These are phyloP conservation scores for Slavum lentiscoides DNA, from an alignment of 2,888 invertebrate species.

Conservation along the genomic window DNA sequence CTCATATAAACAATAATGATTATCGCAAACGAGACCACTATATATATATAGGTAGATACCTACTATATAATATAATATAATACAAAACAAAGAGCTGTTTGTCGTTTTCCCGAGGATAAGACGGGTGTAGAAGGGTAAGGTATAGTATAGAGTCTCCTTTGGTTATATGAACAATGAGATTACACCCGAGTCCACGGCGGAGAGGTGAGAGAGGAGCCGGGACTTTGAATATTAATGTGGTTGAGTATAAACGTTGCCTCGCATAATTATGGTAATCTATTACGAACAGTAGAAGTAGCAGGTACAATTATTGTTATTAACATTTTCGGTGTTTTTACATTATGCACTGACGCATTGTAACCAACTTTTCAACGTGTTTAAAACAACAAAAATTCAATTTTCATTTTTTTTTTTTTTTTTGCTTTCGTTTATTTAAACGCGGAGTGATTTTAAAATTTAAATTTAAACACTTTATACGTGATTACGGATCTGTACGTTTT, in stretches of 20 bases:
- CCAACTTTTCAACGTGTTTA: not conserved
- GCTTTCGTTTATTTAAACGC: constrained; percentile 25
- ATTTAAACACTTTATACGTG: constrained; percentile 11
- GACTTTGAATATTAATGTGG: constrained; percentile 40
- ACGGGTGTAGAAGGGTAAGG: not conserved
- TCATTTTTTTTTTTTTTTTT: not conserved
- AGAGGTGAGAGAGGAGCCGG: not conserved
- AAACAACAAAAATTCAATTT: constrained; percentile 6
- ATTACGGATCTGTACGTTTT: not conserved
- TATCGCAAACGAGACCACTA: not conserved
- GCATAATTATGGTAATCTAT: constrained; percentile 47
- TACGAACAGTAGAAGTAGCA: constrained; percentile 8
- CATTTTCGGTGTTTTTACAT: constrained; percentile 24
- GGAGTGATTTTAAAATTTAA: constrained; percentile 20
- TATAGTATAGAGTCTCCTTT: not conserved
- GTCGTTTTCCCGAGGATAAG: constrained; percentile 9
- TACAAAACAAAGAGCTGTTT: not conserved
- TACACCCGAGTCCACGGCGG: not conserved
- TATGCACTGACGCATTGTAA: not conserved
- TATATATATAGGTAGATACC: no score
- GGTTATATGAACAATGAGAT: constrained; percentile 28
- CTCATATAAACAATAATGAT: not conserved
- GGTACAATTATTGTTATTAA: constrained; percentile 24
- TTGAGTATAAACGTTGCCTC: constrained; percentile 32
- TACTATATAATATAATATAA: not conserved